Conservation (phyloP, 92 coral and sea anemone species). For the Parazoanthus atlanticus region DNA sequence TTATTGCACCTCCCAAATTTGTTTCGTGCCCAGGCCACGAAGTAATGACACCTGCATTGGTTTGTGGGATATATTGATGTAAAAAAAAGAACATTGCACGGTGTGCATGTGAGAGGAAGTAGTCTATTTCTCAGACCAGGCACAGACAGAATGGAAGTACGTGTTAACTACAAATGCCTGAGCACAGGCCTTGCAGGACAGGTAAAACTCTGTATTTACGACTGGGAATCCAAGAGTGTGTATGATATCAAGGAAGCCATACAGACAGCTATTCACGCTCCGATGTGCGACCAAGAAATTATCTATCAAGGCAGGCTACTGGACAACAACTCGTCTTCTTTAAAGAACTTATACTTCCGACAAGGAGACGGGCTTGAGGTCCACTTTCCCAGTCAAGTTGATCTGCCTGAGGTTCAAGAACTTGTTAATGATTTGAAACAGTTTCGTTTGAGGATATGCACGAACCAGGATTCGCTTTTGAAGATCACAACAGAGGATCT, state of each 20-base stretch:
- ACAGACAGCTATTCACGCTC: slow-evolving; percentile 60
- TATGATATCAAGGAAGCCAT: slow-evolving; percentile 53
- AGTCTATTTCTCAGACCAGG: not conserved
- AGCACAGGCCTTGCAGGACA: slow-evolving; percentile 31
- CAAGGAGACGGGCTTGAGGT: slow-evolving; percentile 67
- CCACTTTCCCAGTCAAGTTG: slow-evolving; percentile 57
- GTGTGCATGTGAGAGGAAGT: too few species aligned
- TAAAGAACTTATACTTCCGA: slow-evolving; percentile 64
- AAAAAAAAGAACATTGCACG: too few species aligned
- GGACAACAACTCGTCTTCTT: slow-evolving; percentile 43
- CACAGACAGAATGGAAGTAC: slow-evolving; percentile 5
- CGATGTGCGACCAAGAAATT: slow-evolving; percentile 75
- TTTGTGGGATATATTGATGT: too few species aligned
- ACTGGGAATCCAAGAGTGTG: slow-evolving; percentile 36
- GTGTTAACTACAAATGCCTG: slow-evolving; percentile 11
- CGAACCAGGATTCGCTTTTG: slow-evolving; percentile 10
- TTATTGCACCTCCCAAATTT: too few species aligned
- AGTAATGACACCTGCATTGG: too few species aligned
- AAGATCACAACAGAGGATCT: not conserved
- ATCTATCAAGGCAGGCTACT: slow-evolving; percentile 58
- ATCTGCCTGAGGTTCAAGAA: slow-evolving; percentile 51
- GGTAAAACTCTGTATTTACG: slow-evolving; percentile 20
- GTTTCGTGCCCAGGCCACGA: too few species aligned
- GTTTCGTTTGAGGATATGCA: slow-evolving; percentile 25
- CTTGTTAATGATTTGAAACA: slow-evolving; percentile 50